Evolutionary conservation across 1,140 invertebrate genomes (phyloP).

Genomic region (Neuroterus valhalla): DNA sequence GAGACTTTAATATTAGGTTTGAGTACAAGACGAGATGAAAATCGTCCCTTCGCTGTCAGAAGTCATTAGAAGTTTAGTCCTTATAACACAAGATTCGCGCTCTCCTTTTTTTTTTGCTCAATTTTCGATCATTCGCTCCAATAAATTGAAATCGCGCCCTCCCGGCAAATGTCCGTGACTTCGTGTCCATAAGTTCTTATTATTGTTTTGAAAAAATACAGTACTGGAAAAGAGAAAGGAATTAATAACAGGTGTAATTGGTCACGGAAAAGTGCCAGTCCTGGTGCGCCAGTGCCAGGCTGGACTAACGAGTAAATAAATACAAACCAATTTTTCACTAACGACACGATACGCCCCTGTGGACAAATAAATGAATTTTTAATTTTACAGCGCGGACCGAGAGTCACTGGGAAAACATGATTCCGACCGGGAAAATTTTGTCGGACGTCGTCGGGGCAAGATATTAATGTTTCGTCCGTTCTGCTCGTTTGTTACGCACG

Average conservation of each 20-base stretch:
- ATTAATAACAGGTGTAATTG: constrained; percentile 51
- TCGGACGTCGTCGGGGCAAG: constrained; percentile 3
- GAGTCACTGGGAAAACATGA: not conserved
- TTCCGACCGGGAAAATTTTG: constrained; percentile 22
- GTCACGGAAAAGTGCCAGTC: constrained; percentile 44
- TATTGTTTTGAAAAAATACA: not conserved
- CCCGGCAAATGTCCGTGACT: constrained; percentile 53
- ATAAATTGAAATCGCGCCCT: constrained; percentile 49
- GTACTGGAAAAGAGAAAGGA: constrained; percentile 23
- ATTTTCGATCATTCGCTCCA: not conserved
- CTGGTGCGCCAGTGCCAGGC: constrained; percentile 21
- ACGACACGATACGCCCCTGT: constrained; percentile 35
- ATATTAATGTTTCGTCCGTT: constrained; percentile 43
- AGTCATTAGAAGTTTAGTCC: constrained; percentile 20
- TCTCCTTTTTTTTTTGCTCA: not conserved
- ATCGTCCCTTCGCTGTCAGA: constrained; percentile 13
- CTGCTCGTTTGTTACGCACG: constrained; percentile 43
- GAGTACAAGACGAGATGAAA: constrained; percentile 16
- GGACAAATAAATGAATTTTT: constrained; percentile 36
- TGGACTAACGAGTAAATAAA: constrained; percentile 63
- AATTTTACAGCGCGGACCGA: constrained; percentile 3
- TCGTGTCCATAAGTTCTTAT: constrained; percentile 55
- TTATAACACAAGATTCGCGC: constrained; percentile 14
- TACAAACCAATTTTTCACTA: constrained; percentile 52
- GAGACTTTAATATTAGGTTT: constrained; percentile 20